Percentiles rank a stretch among this genome's conserved stretches.
These are phyloP conservation scores for Phaetusa simplex DNA, from an alignment of 2,113 vertebrate genomes.

Conservation along the genomic window DNA sequence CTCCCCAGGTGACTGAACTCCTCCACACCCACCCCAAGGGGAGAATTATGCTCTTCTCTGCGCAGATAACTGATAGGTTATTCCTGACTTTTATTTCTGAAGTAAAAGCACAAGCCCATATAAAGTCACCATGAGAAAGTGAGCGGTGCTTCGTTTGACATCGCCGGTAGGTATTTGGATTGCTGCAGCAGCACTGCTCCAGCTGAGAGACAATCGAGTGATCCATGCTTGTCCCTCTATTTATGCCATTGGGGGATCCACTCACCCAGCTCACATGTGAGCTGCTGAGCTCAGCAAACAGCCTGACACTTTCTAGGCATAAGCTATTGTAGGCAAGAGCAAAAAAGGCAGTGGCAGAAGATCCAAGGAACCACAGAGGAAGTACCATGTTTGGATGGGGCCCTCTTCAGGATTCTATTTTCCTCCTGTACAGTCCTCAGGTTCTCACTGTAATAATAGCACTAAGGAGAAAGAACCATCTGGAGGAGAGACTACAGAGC, in stretches of 20 bases:
- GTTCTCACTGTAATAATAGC: not conserved
- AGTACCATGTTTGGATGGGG: accelerated
- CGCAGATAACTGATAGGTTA: not conserved
- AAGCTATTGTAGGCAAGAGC: not conserved
- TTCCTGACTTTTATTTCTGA: not conserved
- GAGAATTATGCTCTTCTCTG: not conserved
- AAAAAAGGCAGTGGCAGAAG: not conserved
- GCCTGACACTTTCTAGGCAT: not conserved
- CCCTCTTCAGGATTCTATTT: not conserved
- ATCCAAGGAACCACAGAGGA: not conserved
- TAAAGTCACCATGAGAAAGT: not conserved
- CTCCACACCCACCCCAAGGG: not conserved
- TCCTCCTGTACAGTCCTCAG: not conserved
- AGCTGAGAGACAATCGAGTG: accelerated
- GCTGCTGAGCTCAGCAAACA: not conserved
- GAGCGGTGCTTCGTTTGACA: not conserved
- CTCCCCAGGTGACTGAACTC: not conserved
- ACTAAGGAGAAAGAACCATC: not conserved
- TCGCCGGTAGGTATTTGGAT: not conserved
- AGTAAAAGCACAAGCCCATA: not conserved
- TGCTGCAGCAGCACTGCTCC: not conserved
- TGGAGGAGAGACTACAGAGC: not conserved
- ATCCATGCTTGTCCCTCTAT: not conserved
- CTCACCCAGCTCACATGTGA: not conserved
- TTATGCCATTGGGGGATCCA: not conserved